Base-by-base conservation (phyloP, 2,888 invertebrate genomes). In the Lissocephala sabroskyi region DNA sequence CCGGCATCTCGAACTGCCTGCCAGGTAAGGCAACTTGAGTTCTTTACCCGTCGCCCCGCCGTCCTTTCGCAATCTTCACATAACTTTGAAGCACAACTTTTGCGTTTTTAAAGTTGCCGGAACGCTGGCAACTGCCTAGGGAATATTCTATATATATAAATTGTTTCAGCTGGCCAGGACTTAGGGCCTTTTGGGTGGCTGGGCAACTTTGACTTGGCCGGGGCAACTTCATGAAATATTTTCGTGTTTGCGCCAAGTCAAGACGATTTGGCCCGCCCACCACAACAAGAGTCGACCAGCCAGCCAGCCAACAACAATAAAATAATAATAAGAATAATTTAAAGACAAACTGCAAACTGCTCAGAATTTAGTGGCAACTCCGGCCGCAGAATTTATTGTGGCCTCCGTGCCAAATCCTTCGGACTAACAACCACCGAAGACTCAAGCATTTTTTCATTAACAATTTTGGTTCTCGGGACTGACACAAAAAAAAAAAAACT, bases 151-250 rank as follows among this genome's bases (percentile, higher is more conserved):
- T n/a, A n/a, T n/a, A n/a, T n/a, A n/a, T n/a, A n/a, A n/a, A 45
- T 47, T 53, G 46, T 41, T 65, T 53, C 62, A 62, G 65, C 59
- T 58, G 65, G 13, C 5, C 43, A 19, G 9, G 29, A 18, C 26
- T 33, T 47, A 44, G 33, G 30, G 29, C 39, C 14, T 2, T 18
- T 33, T 40, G 28, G 49, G 10, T 39, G 19, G 40, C 19, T 4
- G 52, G 46, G 19, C 23, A 65, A 62, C 62, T 65, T 65, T 36
- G 48, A 62, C 45, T 48, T 55, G 5, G 35, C 37, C 36, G 5
- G n/a, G 11, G 29, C 39, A 26, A 52, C 14, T 48, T 43, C 30
- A 43, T 47, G 16, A 57, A 56, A 56, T 52, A 58, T 52, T 56
- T 58, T 11, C 19, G 26, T 52, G 42, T 42, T 52, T 53, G 19